A percentile compares a stretch with the other conserved stretches of the same genome.
Evolutionary conservation across 1,140 invertebrate species (phyloP).

Genomic region (Drosophila truncata): DNA sequence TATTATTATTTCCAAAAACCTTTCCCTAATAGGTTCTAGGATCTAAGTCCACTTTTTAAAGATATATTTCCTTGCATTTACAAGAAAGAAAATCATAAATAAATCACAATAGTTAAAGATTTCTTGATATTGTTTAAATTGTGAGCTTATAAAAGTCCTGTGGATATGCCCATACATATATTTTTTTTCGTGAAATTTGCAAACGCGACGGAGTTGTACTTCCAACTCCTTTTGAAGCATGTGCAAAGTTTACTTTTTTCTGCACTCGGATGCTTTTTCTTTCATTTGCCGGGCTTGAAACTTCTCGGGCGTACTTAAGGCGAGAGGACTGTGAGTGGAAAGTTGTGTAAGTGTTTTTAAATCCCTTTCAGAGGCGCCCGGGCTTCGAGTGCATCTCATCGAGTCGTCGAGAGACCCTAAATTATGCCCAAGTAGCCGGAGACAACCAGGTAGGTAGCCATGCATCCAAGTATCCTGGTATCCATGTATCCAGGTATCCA

Average conservation of each 20-base stretch:
- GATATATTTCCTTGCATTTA: background rate
- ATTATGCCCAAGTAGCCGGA: slow-evolving; percentile 46
- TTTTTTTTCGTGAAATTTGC: slow-evolving; percentile 22
- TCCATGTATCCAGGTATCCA: slow-evolving; percentile 6
- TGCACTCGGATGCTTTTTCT: slow-evolving; percentile 37
- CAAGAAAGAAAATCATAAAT: background rate
- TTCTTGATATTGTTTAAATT: background rate
- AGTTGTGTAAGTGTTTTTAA: slow-evolving; percentile 65
- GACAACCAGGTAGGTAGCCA: slow-evolving; percentile 30
- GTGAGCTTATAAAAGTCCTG: background rate
- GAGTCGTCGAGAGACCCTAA: slow-evolving; percentile 39
- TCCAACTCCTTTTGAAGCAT: slow-evolving; percentile 32
- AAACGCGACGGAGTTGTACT: slow-evolving; percentile 17
- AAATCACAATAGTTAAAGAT: background rate
- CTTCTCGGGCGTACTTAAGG: slow-evolving; percentile 51
- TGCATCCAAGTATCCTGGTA: slow-evolving; percentile 11
- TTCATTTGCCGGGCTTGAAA: slow-evolving; percentile 46
- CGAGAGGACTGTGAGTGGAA: slow-evolving; percentile 56
- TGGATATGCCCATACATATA: background rate
- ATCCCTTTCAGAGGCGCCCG: slow-evolving; percentile 50
- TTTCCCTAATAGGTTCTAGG: background rate
- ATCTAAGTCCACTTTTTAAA: background rate
- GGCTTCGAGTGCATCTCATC: slow-evolving; percentile 49
- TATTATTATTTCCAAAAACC: too few relatives aligned
- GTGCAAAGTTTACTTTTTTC: slow-evolving; percentile 44